These are phyloP conservation scores for Indicator maculatus DNA, from an alignment of 2,113 vertebrate species.

Conservation along the genomic window DNA sequence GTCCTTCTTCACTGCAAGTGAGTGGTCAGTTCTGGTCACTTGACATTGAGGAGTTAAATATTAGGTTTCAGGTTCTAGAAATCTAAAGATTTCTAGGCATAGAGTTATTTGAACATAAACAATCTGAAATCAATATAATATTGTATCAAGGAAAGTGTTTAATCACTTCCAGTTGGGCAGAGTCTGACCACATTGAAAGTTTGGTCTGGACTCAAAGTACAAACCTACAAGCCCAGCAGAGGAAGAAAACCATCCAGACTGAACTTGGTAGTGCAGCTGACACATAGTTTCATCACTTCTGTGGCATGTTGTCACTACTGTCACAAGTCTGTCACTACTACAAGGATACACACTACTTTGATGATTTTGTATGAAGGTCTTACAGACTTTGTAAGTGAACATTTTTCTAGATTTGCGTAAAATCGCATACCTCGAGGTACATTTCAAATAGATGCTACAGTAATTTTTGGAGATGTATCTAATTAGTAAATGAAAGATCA, in stretches of 20 bases:
- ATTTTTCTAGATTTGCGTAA: neutral
- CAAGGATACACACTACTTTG: neutral
- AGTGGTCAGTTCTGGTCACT: neutral
- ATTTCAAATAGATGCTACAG: neutral
- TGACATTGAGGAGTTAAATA: neutral
- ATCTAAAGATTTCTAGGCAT: too few relatives aligned
- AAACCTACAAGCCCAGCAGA: neutral
- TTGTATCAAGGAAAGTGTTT: neutral
- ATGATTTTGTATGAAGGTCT: neutral
- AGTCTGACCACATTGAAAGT: neutral
- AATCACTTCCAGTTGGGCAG: neutral
- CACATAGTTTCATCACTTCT: neutral
- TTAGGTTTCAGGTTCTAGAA: neutral
- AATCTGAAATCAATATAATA: neutral
- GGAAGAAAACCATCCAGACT: neutral
- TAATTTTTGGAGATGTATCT: neutral
- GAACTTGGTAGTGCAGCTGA: neutral
- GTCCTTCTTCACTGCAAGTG: neutral
- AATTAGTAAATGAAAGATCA: neutral
- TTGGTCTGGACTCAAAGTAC: neutral
- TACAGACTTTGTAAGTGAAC: neutral
- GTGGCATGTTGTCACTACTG: neutral
- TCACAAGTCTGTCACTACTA: too few relatives aligned
- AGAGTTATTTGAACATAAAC: neutral
- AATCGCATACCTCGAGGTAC: neutral